Base-by-base conservation (phyloP, 2,888 invertebrate species). In the Mamestra brassicae region DNA sequence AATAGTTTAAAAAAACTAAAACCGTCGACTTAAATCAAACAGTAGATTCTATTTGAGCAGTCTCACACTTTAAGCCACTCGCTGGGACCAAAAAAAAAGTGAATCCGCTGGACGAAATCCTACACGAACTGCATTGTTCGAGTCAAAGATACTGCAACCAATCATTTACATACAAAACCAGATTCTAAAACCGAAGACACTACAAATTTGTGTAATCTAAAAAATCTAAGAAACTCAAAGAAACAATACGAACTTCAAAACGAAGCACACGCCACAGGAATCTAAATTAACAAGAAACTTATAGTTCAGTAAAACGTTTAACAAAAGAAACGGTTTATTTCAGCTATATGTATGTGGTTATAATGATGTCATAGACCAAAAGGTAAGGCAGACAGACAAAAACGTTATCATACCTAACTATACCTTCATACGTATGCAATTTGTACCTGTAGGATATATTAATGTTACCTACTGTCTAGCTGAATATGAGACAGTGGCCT, bases 301-400 rank as follows among this genome's bases (percentile, higher is more conserved):
- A 83, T 85, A 86, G 85, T 85, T 85, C 81, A 81, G 83, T 72
- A 77, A 86, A 80, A 83, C 74, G 73, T 84, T 76, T 71, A 81
- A 88, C 88, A 88, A 89, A 90, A 88, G 85, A 84, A 87, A 81
- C 81, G 83, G 85, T 82, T 85, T 81, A 77, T 82, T 77, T 76
- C 75, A 83, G 78, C 83, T 83, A 81, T 82, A 57, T 34, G 13
- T 83, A 57, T 34, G 34, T 34, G 88, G 76, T 81, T 83, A 71
- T 83, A 72, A 85, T 92, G 89, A 91, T 88, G 89, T 91, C 89
- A 90, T 88, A 87, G 80, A 87, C 82, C 42, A 85, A 80, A 84
- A 86, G 76, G 58, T 80, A 85, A 87, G 83, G 88, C 86, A 91
- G 90, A 91, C 91, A 71, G 69, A 86, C 89, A 90, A 91, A 91